Evolutionary conservation across 1,140 invertebrate species (phyloP), one percentile per base, ranked within the genome.

Genomic region (Anastrepha obliqua): DNA sequence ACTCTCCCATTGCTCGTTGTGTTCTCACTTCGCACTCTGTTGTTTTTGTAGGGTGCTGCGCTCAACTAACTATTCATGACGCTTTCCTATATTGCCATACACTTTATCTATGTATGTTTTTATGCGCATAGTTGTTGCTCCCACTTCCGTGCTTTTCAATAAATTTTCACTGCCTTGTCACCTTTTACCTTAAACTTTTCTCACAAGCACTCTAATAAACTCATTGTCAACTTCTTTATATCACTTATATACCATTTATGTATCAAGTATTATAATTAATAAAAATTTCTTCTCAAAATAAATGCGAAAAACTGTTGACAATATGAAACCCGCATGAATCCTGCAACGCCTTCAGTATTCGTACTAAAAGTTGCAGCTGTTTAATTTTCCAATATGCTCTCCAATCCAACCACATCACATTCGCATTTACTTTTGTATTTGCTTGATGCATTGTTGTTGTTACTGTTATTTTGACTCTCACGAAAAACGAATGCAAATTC

Each of bases 291-390:
- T 81, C 74, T 20, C 74, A 20, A 55, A 55, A 20, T 29, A 81
- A 81, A 81, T 81, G 74, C 74, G 74, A 81, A 11, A 81, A 55
- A 47, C 3, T 51, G 47, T 81, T 81, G 47, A 29, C 17, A 81
- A 81, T 81, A 81, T 81, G 47, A 81, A 81, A 81, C 74, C 47
- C 74, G 74, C 74, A 81, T 81, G 74, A 81, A 81, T 81, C 47
- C 74, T 81, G 74, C 74, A 81, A 4, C 20, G 51, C 74, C 74
- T 74, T 81, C 74, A 81, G 47, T 81, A 81, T 81, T 81, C 74
- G n/a, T 51, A 81, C 74, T 81, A 81, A 81, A 81, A 20, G 6
- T 42, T 81, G 74, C 74, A 81, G 74, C 74, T 81, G 74, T 81
- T 81, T 20, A 17, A 20, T 20, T 81, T 81, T 81, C 74, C 47